Evolutionary conservation across 2,113 vertebrate species (phyloP), one percentile per base, ranked within the genome.

Genomic region (Kobus ellipsiprymnus): DNA sequence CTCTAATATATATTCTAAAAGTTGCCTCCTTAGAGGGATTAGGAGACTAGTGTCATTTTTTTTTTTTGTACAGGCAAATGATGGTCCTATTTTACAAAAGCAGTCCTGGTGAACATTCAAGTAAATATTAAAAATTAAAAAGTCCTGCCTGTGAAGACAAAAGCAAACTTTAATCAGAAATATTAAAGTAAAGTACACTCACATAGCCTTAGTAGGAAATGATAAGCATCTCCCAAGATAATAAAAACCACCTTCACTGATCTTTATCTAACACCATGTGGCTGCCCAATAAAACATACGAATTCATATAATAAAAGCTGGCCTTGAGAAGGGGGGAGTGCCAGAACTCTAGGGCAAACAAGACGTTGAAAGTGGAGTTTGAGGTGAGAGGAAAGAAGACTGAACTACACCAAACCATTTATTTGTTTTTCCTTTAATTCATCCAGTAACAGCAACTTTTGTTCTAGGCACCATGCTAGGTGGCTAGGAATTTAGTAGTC

Each of bases 11-110:
- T 36, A 97, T 52, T 52, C 0, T 44, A 77, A 97, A 98, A 96
- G 7, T 48, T 25, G 40, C 12, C n/a, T 92, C 86, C 84, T 52
- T 77, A 1, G 52, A 98, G 95, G 48, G 90, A 89, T 71, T 87
- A 27, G 25, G 67, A 98, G 15, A 62, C 11, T 57, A 85, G 13
- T 89, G 15, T n/a, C 15, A 94, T 15, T 5, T 59, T 59, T 29
- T 57, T 97, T 98, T 97, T 98, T 97, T 83, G 33, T 60, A 50
- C 27, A 88, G 95, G 50, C 92, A 92, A 87, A 97, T 97, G 91
- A 87, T 86, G 96, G 71, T 27, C 48, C 50, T 90, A 83, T 90
- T 95, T 94, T 85, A 95, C 91, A 97, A 94, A 96, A 89, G 97
- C 71, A 95, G n/a, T 97, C 85, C 46, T 14, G 74, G 10, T 71